Conservation (phyloP, 1,140 invertebrate species). For the Drosophila quadrilineata region DNA sequence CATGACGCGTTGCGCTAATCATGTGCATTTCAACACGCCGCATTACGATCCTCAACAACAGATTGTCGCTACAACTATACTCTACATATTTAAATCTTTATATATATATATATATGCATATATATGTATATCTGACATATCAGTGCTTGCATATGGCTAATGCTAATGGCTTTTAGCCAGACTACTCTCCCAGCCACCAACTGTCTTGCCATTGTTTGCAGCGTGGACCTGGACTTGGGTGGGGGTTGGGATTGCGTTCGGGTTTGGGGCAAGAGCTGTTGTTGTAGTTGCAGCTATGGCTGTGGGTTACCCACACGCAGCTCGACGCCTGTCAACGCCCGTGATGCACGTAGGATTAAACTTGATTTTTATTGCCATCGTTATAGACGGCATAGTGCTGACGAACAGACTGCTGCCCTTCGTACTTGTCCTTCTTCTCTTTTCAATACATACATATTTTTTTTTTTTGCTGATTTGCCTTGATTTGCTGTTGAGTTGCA, state of each 20-base stretch:
- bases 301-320: conserved; percentile 48
- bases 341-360: conserved; percentile 76
- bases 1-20: conserved; percentile 48
- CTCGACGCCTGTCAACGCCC: conserved; percentile 65
- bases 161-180: conserved; percentile 28
- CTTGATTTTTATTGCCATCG: conserved; percentile 79
- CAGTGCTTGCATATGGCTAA: conserved; percentile 34
- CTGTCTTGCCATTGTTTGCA: conserved; percentile 38
- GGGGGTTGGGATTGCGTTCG: too few relatives aligned
- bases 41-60: conserved; percentile 18
- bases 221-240: too few relatives aligned
- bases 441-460: too few relatives aligned
- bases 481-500: conserved; percentile 59
- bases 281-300: too few relatives aligned
- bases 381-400: conserved; percentile 75
- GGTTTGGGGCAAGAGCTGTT: too few relatives aligned
- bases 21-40: conserved; percentile 56
- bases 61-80: too few relatives aligned
- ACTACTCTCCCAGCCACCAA: background rate
- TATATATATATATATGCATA: background rate
- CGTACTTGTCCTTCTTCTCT: background rate
- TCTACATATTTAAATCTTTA: too few relatives aligned
- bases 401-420: conserved; percentile 17
- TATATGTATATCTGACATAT: conserved; percentile 10
- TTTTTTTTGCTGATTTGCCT: conserved; percentile 53